Evolutionary conservation across 2,113 vertebrate species (phyloP), one percentile per base, ranked within the genome.

Genomic region (mouse (Mus musculus)): DNA sequence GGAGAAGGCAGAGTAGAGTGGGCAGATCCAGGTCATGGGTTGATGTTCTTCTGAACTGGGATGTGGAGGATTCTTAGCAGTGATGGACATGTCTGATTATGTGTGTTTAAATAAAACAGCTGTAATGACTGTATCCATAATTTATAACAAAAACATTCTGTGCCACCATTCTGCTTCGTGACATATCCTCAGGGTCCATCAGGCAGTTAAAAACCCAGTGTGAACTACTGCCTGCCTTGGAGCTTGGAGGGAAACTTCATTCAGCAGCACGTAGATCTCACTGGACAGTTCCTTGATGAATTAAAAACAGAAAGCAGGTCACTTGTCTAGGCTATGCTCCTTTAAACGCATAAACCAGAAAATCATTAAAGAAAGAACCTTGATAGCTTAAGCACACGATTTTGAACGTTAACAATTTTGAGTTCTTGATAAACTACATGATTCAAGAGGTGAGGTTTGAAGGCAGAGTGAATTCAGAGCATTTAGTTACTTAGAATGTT

Each of bases 271-370:
- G 42, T 1, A 46, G 42, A 87, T 88, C 19, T 71, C 30, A 65
- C 36, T 87, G 49, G 75, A 61, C 87, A 63, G 54, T 65, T 54
- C 33, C 69, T 71, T 71, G 82, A 81, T 72, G 46, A 91, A 80
- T 82, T 92, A n/a, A 94, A 93, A 84, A 76, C 75, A 24, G 36
- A 90, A 97, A 52, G 12, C 42, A 72, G 61, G 65, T 14, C 20
- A 65, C 77, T 71, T 65, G 46, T 59, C 17, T 42, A 56, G 30
- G 42, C 8, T n/a, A 3, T 59, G 16, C n/a, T 92, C 20, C 49
- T 93, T 93, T 86, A 85, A 85, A 36, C 39, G 46, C 4, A 36
- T 49, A 93, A 93, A 71, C 61, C 89, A 80, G 30, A 88, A 89
- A 94, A 56, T 88, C 36, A 77, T 4, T 59, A 85, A 67, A 59